Percentiles rank a stretch among this genome's conserved stretches.
These are phyloP conservation scores for Myotis vivesi DNA, from an alignment of 2,797 vertebrate genomes.

Conservation along the genomic window DNA sequence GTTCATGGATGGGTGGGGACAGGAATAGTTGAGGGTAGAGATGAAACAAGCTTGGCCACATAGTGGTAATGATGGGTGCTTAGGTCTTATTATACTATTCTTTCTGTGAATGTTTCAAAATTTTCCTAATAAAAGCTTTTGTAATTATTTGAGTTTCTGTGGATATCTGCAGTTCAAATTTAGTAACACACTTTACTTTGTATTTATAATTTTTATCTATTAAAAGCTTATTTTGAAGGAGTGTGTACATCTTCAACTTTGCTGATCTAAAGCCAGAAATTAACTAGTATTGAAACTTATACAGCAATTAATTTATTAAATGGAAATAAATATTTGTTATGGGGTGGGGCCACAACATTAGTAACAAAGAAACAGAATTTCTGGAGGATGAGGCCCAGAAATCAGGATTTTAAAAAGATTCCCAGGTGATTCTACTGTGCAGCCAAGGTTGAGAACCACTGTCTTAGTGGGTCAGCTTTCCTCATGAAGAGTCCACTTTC, in stretches of 20 bases:
- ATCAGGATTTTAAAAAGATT: too few species aligned
- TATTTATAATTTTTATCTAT: background rate
- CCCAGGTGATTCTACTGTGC: too few species aligned
- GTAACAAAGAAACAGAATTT: too few species aligned
- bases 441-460: too few species aligned
- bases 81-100: too few species aligned
- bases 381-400: too few species aligned
- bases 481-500: background rate
- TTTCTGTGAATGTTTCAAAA: background rate
- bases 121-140: background rate
- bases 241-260: background rate
- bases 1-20: background rate
- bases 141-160: background rate
- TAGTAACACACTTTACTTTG: background rate
- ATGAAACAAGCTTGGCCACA: background rate
- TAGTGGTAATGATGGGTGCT: background rate
- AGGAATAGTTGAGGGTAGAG: background rate
- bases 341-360: too few species aligned
- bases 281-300: background rate
- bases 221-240: conserved; percentile 6
- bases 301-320: too few species aligned
- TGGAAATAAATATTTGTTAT: too few species aligned
- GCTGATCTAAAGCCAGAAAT: background rate
- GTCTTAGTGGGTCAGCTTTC: background rate
- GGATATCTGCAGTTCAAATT: background rate